These are phyloP conservation scores for Macroglossus sobrinus DNA, from an alignment of 2,113 vertebrate genomes.

Conservation along the genomic window DNA sequence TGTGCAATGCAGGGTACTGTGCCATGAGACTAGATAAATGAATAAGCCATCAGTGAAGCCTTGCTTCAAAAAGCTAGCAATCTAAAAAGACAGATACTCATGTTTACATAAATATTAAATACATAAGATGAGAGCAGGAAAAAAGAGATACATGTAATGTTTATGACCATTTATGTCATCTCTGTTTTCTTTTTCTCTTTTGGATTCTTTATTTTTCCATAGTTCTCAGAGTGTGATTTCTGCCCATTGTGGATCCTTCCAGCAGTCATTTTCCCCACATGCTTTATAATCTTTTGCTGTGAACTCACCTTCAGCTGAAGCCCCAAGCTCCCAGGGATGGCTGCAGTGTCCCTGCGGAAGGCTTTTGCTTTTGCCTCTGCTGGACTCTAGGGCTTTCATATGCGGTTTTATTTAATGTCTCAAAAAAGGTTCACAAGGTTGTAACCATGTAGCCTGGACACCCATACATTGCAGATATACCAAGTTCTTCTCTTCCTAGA, in stretches of 20 bases:
- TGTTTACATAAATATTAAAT: neutral
- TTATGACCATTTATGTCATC: neutral
- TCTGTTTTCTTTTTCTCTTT: neutral
- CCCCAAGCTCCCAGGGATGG: neutral
- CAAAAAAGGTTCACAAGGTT: neutral
- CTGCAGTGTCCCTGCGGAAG: neutral
- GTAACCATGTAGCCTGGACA: neutral
- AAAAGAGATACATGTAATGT: neutral
- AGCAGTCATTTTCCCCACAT: neutral
- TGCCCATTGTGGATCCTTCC: neutral
- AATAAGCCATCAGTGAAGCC: neutral
- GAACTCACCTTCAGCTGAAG: neutral
- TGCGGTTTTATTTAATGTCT: neutral
- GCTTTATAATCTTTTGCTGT: neutral
- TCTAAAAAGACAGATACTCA: neutral
- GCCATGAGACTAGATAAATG: neutral
- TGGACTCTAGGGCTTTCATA: neutral
- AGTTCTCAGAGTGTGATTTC: neutral
- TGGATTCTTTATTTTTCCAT: rapidly evolving
- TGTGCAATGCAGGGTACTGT: no score
- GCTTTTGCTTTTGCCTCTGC: neutral
- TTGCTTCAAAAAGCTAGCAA: neutral
- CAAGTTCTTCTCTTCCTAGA: neutral
- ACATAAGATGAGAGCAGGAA: neutral
- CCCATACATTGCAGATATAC: neutral